Base-by-base conservation (phyloP, 2,888 invertebrate genomes). In the Diarsia dahlii region DNA sequence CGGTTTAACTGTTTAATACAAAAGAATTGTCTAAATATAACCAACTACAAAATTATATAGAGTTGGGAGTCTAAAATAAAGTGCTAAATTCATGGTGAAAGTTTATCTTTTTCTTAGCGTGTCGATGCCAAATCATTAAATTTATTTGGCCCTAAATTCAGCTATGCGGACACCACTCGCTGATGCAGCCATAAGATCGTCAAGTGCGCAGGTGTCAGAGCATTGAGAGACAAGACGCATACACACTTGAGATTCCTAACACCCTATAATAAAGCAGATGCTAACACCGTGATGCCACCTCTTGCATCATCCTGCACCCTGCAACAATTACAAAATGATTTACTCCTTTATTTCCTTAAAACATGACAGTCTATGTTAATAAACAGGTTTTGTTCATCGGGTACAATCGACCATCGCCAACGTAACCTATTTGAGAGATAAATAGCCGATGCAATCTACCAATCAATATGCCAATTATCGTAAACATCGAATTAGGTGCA, bases 401-500 rank as follows among this genome's bases (percentile, higher is more conserved):
- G 58, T 65, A 80, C 81, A 71, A 80, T 82, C 65, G 63, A 15
- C 63, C 45, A 45, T 63, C 46, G 62, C 70, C 52, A 71, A 72
- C 60, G 64, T 20, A 71, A 81, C 82, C 82, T 81, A 85, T 83
- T 74, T 56, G 65, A 54, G 50, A 77, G 77, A 81, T 81, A 81
- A 85, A 85, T 77, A 74, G 77, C 74, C 65, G 78, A 81, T 74
- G 63, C 62, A 81, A 81, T 77, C 82, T 77, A 71, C 77, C 62
- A 71, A 73, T 84, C 82, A 76, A 71, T 76, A 76, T 64, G 72
- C 67, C 82, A 75, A 82, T 82, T 82, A 82, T 84, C 82, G 67
- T 76, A 71, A 82, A 76, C 70, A 84, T 73, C 82, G 64, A 56
- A 72, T 82, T 84, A 81, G 81, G 85, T 81, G 81, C 72, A 81